These are phyloP conservation scores for Hydropsyche betteni DNA, from an alignment of 2,888 invertebrate genomes.

Conservation along the genomic window DNA sequence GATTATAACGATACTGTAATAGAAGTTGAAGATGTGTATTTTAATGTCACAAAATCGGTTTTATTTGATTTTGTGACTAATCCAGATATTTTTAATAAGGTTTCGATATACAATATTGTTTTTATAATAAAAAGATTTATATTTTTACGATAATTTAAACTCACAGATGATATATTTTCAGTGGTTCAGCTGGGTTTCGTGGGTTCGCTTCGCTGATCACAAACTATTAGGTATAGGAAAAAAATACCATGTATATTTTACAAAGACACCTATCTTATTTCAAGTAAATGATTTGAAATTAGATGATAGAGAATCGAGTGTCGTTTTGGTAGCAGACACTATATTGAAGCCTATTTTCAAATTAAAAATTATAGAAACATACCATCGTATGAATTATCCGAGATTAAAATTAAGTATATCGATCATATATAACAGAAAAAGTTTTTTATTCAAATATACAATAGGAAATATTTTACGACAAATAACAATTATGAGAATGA, in stretches of 20 bases:
- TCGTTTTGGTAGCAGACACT: constrained; percentile 40
- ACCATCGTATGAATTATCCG: constrained; percentile 36
- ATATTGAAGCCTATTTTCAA: constrained; percentile 45
- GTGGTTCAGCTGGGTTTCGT: constrained; percentile 48
- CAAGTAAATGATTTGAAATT: constrained; percentile 38
- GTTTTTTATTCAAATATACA: constrained; percentile 40
- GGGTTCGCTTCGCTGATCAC: constrained; percentile 45
- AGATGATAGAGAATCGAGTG: constrained; percentile 27
- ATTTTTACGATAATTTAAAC: background rate
- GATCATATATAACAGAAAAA: constrained; percentile 40
- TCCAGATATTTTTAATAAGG: constrained; percentile 44
- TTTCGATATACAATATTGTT: constrained; percentile 5
- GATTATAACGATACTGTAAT: constrained; percentile 33
- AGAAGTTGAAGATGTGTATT: constrained; percentile 38
- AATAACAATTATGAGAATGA: constrained; percentile 43
- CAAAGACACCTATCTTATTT: constrained; percentile 43
- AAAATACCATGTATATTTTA: constrained; percentile 45
- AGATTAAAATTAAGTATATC: constrained; percentile 43
- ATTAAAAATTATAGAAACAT: constrained; percentile 41
- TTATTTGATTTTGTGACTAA: constrained; percentile 46
- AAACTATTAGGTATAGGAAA: constrained; percentile 43
- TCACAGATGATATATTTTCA: constrained; percentile 35
- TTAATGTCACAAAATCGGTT: constrained; percentile 41
- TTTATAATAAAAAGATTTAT: constrained; percentile 3
- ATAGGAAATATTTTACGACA: constrained; percentile 44